Base-by-base conservation (phyloP, 2,888 invertebrate species). In the Silvanus unidentatus region DNA sequence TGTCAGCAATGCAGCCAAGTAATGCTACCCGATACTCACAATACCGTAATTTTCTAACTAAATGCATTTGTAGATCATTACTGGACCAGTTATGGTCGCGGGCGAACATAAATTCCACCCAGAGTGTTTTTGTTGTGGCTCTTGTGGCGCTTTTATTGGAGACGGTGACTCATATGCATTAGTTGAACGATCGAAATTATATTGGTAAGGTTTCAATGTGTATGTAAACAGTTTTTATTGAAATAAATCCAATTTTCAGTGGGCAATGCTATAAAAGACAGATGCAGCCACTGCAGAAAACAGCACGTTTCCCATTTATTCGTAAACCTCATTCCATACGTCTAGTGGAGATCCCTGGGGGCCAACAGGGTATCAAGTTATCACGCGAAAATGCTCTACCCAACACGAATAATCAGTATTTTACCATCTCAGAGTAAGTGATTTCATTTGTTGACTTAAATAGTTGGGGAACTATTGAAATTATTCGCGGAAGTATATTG, bases 101-200 rank as follows among this genome's bases (percentile, higher is more conserved):
- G 95, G 94, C 22, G 90, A 90, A 64, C 93, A 93, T 74, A 90
- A 91, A 70, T 95, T 93, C 75, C 95, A 96, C 74, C 93, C 94
- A 36, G 95, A 95, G 77, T 95, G 95, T 74, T 95, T 95, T 73
- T 84, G 87, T 62, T 96, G 95, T 69, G 77, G 77, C 39, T 80
- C 81, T 22, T 95, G 95, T 71, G 77, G 80, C 27, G 77, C 82
- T 2, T 91, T 86, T 68, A 88, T 95, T 59, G 95, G 93, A 49
- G 93, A 94, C 74, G 91, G 91, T 4, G 91, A 95, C 68, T 86
- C 91, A 6, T 95, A 93, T 70, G 92, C 93, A 1, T 76, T 95
- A 40, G 84, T 94, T n/a, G 94, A 94, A 66, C 75, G 94, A 46
- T 88, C 91, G 2, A 86, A 86, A 58, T 75, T 95, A 1, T 95